Percentiles rank a stretch among this genome's conserved stretches.
These are phyloP conservation scores for Masticophis lateralis DNA, from an alignment of 2,797 vertebrate species.

Conservation along the genomic window DNA sequence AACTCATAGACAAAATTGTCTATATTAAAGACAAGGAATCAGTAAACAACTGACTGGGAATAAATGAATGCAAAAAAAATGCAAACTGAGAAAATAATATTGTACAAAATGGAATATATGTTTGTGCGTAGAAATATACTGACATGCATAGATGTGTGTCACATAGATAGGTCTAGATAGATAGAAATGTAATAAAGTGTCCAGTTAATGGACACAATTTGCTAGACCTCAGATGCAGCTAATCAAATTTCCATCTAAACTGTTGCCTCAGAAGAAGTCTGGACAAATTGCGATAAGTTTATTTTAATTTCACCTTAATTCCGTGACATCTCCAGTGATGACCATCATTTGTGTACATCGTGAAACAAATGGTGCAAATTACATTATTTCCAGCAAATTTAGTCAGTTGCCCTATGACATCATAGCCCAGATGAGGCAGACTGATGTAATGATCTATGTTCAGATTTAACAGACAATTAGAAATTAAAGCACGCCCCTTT, in stretches of 20 bases:
- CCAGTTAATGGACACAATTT: background rate
- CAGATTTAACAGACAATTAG: background rate
- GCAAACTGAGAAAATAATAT: background rate
- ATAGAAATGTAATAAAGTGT: background rate
- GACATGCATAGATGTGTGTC: background rate
- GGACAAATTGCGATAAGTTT: background rate
- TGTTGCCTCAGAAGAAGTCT: background rate
- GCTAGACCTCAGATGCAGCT: background rate
- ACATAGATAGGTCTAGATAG: background rate
- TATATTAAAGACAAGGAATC: background rate
- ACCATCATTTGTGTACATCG: background rate
- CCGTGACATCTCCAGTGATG: background rate
- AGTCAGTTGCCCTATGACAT: background rate
- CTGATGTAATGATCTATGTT: background rate
- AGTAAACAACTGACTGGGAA: background rate
- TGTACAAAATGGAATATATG: background rate
- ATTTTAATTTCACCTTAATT: background rate
- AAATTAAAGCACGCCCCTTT: background rate
- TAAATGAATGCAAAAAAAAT: background rate
- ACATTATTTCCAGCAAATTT: background rate
- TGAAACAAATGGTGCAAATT: background rate
- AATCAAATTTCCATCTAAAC: background rate
- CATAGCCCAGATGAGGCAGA: background rate
- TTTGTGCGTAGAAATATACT: background rate
- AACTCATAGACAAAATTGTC: background rate